phyloP scores from a whole-genome alignment of 2,113 vertebrate species.

The Phalacrocorax aristotelis region DNA sequence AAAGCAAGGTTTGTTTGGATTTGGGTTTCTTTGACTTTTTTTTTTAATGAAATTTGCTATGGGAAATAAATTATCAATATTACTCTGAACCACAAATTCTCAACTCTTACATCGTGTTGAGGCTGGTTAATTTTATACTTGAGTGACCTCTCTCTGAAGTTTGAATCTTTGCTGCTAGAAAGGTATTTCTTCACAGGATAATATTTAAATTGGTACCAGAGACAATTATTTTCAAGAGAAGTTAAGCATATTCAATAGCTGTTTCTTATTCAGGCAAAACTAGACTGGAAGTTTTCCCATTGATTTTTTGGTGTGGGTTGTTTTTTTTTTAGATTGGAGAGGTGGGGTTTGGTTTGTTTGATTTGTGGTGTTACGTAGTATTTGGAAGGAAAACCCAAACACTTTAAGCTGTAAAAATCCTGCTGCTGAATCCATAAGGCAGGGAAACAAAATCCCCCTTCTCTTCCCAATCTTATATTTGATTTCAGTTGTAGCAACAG shows the following conservation, averaged over 20 bases:
- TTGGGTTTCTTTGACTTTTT: neutral
- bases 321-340: neutral
- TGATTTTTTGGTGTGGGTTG: neutral
- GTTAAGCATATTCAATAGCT: neutral
- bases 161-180: neutral
- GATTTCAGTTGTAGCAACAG: neutral
- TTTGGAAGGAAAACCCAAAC: neutral
- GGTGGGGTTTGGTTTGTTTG: neutral
- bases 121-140: neutral
- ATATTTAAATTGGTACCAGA: neutral
- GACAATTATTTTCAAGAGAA: neutral
- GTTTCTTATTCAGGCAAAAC: neutral
- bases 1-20: neutral
- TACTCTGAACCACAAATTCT: neutral
- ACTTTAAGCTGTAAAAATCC: neutral
- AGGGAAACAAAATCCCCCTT: neutral
- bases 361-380: neutral
- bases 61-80: neutral
- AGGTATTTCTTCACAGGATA: neutral
- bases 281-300: neutral
- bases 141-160: neutral
- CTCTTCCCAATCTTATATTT: neutral
- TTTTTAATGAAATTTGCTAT: neutral
- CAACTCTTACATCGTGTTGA: neutral
- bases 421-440: neutral